phyloP scores from a whole-genome alignment of 2,797 vertebrate species.

The Danio albolineatus region DNA sequence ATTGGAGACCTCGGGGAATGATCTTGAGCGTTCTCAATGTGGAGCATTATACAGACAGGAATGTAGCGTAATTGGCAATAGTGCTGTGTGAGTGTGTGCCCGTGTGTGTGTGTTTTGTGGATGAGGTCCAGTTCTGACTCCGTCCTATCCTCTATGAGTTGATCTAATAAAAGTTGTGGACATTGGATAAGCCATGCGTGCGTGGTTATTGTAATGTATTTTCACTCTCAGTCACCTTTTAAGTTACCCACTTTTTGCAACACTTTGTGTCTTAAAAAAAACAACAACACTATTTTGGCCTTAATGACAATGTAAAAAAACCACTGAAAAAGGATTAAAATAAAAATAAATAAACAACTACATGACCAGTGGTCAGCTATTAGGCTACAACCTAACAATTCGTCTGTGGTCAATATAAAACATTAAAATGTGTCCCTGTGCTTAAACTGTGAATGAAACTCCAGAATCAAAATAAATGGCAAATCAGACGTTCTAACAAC shows the following conservation, averaged over 20 bases:
- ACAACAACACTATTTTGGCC: background rate
- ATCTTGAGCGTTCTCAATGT: background rate
- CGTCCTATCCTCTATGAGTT: constrained; percentile 10
- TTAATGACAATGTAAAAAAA: background rate
- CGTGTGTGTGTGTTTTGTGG: constrained; percentile 37
- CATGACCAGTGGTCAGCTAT: constrained; percentile 1
- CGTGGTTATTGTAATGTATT: constrained; percentile 4
- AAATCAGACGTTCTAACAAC: constrained; percentile 82
- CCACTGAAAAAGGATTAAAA: background rate
- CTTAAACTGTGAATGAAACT: constrained; percentile 73
- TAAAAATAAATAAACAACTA: background rate
- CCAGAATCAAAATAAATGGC: constrained; percentile 77
- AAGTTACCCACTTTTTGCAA: background rate
- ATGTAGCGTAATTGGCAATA: background rate
- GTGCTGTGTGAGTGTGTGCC: constrained; percentile 16
- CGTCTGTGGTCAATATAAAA: background rate
- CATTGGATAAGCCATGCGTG: constrained; percentile 25
- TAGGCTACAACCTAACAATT: background rate
- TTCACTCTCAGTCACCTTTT: background rate
- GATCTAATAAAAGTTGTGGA: constrained; percentile 49
- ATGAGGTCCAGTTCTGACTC: constrained; percentile 10
- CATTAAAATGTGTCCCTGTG: constrained; percentile 33
- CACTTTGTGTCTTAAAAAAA: background rate
- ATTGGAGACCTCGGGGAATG: background rate
- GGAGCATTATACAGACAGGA: background rate